Evolutionary conservation across 2,888 invertebrate species (phyloP).

Genomic region (Drosophila subquinaria): DNA sequence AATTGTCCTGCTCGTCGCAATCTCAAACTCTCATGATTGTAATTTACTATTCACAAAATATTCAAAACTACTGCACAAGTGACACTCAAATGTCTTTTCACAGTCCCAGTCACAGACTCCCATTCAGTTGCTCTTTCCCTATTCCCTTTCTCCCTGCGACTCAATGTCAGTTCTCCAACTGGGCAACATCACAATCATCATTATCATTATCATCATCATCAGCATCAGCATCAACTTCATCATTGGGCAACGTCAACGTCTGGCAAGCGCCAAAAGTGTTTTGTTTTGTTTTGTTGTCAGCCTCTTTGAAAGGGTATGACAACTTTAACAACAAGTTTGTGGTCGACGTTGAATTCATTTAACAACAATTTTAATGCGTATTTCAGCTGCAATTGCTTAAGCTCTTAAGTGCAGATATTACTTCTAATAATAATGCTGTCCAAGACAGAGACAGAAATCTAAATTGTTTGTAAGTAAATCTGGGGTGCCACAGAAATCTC

Average conservation of each 20-base stretch:
- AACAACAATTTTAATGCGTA: slow-evolving; percentile 1
- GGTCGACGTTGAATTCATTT: slow-evolving; percentile 19
- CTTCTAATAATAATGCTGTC: neutral
- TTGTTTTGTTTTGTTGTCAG: slow-evolving; percentile 39
- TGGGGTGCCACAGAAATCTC: too few species aligned
- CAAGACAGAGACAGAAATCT: neutral
- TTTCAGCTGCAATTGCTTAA: slow-evolving; percentile 2
- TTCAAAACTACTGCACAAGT: slow-evolving; percentile 76
- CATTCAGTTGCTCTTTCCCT: neutral
- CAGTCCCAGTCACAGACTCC: slow-evolving; percentile 54
- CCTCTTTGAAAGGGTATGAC: slow-evolving; percentile 26
- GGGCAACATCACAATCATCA: slow-evolving; percentile 22
- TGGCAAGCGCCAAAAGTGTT: slow-evolving; percentile 70
- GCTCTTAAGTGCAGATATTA: slow-evolving; percentile 3
- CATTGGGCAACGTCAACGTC: slow-evolving; percentile 34
- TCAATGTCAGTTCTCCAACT: slow-evolving; percentile 21
- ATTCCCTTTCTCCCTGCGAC: slow-evolving; percentile 3
- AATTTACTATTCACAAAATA: slow-evolving; percentile 79
- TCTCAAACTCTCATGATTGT: slow-evolving; percentile 63
- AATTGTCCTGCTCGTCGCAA: slow-evolving; percentile 15
- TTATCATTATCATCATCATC: slow-evolving; percentile 6
- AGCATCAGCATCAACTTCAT: slow-evolving; percentile 19
- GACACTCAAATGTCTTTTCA: slow-evolving; percentile 77
- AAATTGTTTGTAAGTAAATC: neutral
- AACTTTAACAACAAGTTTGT: slow-evolving; percentile 31